Evolutionary conservation across 2,113 vertebrate species (phyloP).

Genomic region (Calcarius ornatus): DNA sequence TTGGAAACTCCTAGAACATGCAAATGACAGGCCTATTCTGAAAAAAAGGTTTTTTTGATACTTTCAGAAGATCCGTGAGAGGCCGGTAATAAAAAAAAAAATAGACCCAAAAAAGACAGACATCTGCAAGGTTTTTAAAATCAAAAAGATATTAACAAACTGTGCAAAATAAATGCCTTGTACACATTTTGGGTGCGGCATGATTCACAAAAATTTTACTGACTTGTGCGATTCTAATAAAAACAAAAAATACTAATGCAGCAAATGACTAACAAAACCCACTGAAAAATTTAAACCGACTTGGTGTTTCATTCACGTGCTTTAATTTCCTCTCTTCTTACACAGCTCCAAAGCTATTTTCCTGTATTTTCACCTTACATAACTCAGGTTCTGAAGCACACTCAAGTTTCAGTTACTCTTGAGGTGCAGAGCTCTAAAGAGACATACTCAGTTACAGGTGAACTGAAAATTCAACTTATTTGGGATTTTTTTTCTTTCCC

Average conservation of each 20-base stretch:
- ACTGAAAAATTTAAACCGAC: background rate
- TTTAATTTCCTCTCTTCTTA: background rate
- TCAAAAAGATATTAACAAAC: background rate
- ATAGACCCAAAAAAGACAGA: rapidly evolving
- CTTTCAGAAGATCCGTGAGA: background rate
- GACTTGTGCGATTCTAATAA: background rate
- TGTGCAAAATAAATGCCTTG: background rate
- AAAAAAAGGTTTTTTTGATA: background rate
- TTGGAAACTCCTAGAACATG: background rate
- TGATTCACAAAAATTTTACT: background rate
- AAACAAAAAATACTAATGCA: background rate
- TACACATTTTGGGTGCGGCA: background rate
- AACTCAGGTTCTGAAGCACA: background rate
- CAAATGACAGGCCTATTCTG: background rate
- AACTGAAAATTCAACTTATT: background rate
- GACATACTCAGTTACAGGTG: background rate
- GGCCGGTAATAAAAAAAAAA: background rate
- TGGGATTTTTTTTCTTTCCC: background rate
- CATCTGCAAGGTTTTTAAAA: background rate
- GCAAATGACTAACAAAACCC: background rate
- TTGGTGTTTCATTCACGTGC: background rate
- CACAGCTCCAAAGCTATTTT: background rate
- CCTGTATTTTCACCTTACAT: background rate
- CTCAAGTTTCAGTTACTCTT: background rate
- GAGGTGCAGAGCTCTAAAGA: background rate